Base-by-base conservation (phyloP, 2,888 invertebrate genomes). In the Drosophila falleni region DNA sequence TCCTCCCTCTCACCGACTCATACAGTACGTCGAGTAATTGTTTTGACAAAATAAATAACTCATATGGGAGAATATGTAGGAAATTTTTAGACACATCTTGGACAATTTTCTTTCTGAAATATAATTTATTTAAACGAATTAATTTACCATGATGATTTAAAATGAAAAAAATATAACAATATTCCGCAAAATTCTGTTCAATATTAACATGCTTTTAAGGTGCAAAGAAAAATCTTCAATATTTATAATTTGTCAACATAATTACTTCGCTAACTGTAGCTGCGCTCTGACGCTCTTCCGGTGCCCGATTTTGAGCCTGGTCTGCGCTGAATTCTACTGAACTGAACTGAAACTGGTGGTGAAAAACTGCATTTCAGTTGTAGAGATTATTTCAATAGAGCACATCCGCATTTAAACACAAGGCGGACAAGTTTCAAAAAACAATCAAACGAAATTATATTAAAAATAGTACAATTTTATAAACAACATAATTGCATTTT, bases 331-430 rank as follows among this genome's bases (percentile, higher is more conserved):
- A 29, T n/a, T n/a, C n/a, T n/a, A n/a, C 29, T 29, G 6, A 29
- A 29, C 63, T 41, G 44, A 46, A 53, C 69, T 61, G 69, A 70
- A 50, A 54, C 59, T 67, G 82, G 84, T 85, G 81, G 85, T 85
- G 82, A 71, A 87, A 81, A 85, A 87, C 66, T 90, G 89, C 90
- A 89, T 88, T 89, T 88, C 70, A 87, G 85, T 90, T 83, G 89
- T 90, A 87, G 79, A 90, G 81, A 89, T 87, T 87, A 79, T 87
- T 89, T 89, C 85, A 78, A 59, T 78, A 77, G 77, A 81, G 64
- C 77, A 80, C 78, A 81, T 80, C 73, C 80, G 77, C 69, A 56
- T 53, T 31, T 39, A 26, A 46, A 50, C 46, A 54, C 46, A 64
- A 50, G 47, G 54, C 83, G 78, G 71, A 82, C 46, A 51, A 60